Base-by-base conservation (phyloP, 2,797 vertebrate species). In the Paratrypauchen microcephalus region DNA sequence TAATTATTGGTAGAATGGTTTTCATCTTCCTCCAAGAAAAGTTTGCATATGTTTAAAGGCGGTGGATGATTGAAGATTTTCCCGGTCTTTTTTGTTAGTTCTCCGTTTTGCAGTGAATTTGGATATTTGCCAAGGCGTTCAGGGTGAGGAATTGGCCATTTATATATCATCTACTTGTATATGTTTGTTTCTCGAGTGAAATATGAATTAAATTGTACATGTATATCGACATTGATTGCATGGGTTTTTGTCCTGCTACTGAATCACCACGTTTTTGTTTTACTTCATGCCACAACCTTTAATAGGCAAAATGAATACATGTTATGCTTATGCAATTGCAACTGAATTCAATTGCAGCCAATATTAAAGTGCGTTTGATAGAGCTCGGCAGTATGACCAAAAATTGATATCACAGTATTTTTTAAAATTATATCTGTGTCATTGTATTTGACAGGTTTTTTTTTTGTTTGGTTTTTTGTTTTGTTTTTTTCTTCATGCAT, bases 1-100 rank as follows among this genome's bases (percentile, higher is more conserved):
- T 61, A 71, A 64, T 76, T 71, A 72, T 83, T 76, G 74, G 72
- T 60, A 62, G 52, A 76, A 77, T 75, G 70, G 70, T 78, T 84
- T 82, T 73, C 69, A 73, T 86, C 66, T 76, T 74, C 74, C 62
- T 60, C 68, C 76, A 21, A 71, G 50, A 69, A 62, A 77, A 66
- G 73, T 39, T 61, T 61, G 59, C 59, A 61, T 61, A 61, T 41
- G 59, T 21, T 61, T 13, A 39, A 61, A 18, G 32, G 32, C 5
- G 59, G 13, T n/a, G 5, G 41, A 23, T 41, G 59, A 61, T n/a
- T 61, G 59, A 32, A 61, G 59, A 41, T 41, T 61, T 61, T 41
- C 24, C 58, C 58, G 5, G 16, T 30, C 28, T 16, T 28, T 60
- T 60, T 36, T 60, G 58, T 30, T 60, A 36, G 58, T 30, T 58